These are phyloP conservation scores for Aegithalos caudatus DNA, from an alignment of 2,113 vertebrate genomes.

Conservation along the genomic window DNA sequence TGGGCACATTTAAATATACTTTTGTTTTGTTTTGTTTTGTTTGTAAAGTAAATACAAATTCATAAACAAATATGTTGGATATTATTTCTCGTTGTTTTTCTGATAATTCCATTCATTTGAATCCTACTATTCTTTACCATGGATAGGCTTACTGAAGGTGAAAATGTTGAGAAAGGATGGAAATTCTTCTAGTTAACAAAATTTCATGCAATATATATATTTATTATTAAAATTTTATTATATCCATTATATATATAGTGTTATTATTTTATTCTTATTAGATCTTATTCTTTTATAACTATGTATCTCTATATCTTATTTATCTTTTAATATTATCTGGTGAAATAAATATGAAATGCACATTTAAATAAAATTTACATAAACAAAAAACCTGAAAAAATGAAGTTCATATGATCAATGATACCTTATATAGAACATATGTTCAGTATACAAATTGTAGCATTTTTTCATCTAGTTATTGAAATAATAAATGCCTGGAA, in stretches of 20 bases:
- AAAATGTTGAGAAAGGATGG: neutral
- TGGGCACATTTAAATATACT: fast-evolving
- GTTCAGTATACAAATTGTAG: neutral
- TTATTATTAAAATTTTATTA: neutral
- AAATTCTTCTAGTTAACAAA: neutral
- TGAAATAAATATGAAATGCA: neutral
- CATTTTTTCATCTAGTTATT: neutral
- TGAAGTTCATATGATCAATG: neutral
- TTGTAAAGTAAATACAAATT: neutral
- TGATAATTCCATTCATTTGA: neutral
- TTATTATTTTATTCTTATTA: neutral
- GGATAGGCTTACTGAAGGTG: neutral
- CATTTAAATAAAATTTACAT: neutral
- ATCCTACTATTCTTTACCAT: neutral
- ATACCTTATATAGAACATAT: neutral
- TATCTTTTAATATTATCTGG: neutral
- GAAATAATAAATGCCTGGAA: neutral
- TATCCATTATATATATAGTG: neutral
- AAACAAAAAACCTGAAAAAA: neutral
- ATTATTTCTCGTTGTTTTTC: neutral
- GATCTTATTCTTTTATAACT: neutral
- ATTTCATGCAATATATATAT: neutral
- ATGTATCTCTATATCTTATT: neutral
- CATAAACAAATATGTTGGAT: fast-evolving
- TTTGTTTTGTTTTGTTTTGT: neutral